Percentiles rank a stretch among this genome's conserved stretches.
Evolutionary conservation across 2,888 invertebrate species (phyloP).

Genomic region (Acrobasis repandana): DNA sequence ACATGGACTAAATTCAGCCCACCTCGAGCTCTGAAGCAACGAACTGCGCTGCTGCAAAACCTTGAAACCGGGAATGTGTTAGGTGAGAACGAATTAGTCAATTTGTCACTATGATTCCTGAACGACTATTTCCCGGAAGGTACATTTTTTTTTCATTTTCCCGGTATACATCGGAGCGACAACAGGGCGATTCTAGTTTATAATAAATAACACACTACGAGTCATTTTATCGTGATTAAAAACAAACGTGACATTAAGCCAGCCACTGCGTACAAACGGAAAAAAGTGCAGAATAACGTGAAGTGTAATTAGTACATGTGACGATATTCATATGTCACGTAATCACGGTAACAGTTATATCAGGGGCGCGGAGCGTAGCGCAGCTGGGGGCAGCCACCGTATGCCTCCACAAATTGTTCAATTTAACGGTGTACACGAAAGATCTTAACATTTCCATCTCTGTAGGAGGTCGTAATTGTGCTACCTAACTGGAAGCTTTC

Average conservation of each 20-base stretch:
- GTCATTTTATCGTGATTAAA: slow-evolving; percentile 3
- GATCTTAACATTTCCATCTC: slow-evolving; percentile 19
- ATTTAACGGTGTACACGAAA: slow-evolving; percentile 70
- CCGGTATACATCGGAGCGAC: neutral
- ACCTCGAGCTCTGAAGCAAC: too few relatives aligned
- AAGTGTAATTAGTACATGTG: slow-evolving; percentile 53
- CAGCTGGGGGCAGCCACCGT: slow-evolving; percentile 63
- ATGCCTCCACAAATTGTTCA: slow-evolving; percentile 71
- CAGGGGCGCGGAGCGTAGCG: slow-evolving; percentile 52
- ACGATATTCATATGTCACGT: slow-evolving; percentile 69
- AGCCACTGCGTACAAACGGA: slow-evolving; percentile 1
- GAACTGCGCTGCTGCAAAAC: too few relatives aligned
- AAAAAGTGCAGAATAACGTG: slow-evolving; percentile 23
- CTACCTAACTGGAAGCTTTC: slow-evolving; percentile 17
- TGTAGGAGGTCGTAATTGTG: slow-evolving; percentile 19
- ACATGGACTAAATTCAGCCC: too few relatives aligned
- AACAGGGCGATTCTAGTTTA: neutral
- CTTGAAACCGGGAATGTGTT: too few relatives aligned
- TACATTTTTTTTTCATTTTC: too few relatives aligned
- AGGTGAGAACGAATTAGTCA: too few relatives aligned
- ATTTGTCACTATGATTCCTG: too few relatives aligned
- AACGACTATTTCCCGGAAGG: neutral
- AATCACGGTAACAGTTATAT: slow-evolving; percentile 72
- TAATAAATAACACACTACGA: neutral
- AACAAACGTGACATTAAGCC: slow-evolving; percentile 14